Base-by-base conservation (phyloP, 2,797 vertebrate species). In the Heliangelus exortis region DNA sequence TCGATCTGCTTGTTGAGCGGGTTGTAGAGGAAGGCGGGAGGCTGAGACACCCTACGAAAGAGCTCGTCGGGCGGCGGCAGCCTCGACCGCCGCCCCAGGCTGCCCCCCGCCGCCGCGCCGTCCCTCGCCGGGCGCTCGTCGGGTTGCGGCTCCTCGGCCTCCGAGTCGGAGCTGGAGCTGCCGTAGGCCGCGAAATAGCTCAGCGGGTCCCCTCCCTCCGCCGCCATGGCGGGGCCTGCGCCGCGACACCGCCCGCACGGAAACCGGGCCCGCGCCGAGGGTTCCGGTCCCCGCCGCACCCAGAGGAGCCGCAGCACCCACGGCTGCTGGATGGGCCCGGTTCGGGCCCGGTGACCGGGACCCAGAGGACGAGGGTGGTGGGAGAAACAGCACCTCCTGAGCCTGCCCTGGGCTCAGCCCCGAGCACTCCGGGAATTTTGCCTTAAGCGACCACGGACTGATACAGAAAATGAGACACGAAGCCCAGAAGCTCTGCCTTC, bases 1-100 rank as follows among this genome's bases (percentile, higher is more conserved):
- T 99, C 99, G 73, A 99, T 99, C 96, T 98, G 97, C 91, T 98
- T 98, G 86, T 98, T 99, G 34, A 99, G 97, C 1, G 99, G 99
- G 67, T 99, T 99, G 89, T 99, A 99, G 54, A 99, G 98, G 45
- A 99, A 99, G 12, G 99, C 96, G 3, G 99, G 99, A 5, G 99
- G 99, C 51, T 98, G 98, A 76, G 98, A 98, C 87, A 99, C 99
- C 34, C 98, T 98, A 34, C 98, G 97, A 97, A 99, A 99, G 33
- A 99, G 98, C 65, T 99, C 99, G 66, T 99, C 99, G 1, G 99
- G 99, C 82, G 96, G 97, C 18, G 99, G 99, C 55, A 99, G 93
- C 90, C 83, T 96, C 69, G 91, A 92, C 97, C 45, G 95, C 51
- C 53, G 95, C 59, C 25, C 97, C 54, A 78, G 96, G 90, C 78